These are phyloP conservation scores for Psilopsiagon aurifrons DNA, from an alignment of 2,113 vertebrate genomes.

Conservation along the genomic window DNA sequence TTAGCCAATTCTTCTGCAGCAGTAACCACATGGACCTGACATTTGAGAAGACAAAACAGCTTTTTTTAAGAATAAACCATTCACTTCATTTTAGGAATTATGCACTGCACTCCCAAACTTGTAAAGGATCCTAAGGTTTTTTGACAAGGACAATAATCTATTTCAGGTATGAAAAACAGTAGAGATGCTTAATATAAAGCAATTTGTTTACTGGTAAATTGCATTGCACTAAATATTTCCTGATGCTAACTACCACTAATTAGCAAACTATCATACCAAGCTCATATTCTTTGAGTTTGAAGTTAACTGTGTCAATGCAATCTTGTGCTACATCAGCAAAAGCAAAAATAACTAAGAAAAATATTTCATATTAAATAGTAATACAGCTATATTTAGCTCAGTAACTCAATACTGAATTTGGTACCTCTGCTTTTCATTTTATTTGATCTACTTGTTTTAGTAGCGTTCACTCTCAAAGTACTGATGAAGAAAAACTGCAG, in stretches of 20 bases:
- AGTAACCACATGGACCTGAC: constrained; percentile 77
- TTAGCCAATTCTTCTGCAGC: constrained; percentile 67
- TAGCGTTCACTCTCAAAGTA: background rate
- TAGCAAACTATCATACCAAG: background rate
- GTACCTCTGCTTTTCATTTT: background rate
- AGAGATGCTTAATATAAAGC: background rate
- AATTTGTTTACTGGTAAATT: background rate
- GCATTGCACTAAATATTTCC: background rate
- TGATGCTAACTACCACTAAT: background rate
- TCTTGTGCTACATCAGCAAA: background rate
- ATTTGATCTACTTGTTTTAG: background rate
- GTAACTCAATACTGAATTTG: background rate
- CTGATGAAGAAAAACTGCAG: background rate
- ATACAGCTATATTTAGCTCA: background rate
- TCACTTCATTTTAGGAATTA: background rate
- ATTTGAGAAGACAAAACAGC: background rate
- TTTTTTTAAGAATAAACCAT: background rate
- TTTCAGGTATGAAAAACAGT: background rate
- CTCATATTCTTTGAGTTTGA: background rate
- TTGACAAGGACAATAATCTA: background rate
- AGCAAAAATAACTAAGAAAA: background rate
- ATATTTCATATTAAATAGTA: background rate
- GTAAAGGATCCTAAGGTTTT: background rate
- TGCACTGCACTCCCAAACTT: background rate
- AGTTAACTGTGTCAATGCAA: background rate